Evolutionary conservation across 2,888 invertebrate species (phyloP).

Genomic region (Acrobeloides nanus): DNA sequence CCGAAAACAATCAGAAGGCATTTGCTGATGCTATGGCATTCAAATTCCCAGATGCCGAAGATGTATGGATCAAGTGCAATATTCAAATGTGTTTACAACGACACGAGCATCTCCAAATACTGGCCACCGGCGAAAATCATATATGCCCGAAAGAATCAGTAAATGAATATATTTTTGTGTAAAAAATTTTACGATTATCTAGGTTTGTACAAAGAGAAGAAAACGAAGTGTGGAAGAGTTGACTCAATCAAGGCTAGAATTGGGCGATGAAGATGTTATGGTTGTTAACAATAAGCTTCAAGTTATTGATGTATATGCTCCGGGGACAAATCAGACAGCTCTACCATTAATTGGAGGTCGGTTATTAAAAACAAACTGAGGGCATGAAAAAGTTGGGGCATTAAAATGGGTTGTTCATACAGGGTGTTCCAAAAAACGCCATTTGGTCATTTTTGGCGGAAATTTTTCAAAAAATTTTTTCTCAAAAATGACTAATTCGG

Average conservation of each 20-base stretch:
- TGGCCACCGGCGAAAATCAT: background rate
- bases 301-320: slow-evolving; percentile 9
- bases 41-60: slow-evolving; percentile 35
- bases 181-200: background rate
- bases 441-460: too few species aligned
- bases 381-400: too few species aligned
- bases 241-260: background rate
- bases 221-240: slow-evolving; percentile 7
- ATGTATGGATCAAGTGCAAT: slow-evolving; percentile 32
- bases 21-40: slow-evolving; percentile 30
- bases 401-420: too few species aligned
- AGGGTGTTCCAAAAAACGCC: too few species aligned
- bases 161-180: too few species aligned
- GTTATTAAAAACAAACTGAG: background rate
- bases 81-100: slow-evolving; percentile 24
- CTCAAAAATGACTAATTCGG: too few species aligned
- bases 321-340: slow-evolving; percentile 7
- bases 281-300: slow-evolving; percentile 1
- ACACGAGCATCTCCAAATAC: slow-evolving; percentile 6
- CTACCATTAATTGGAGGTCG: slow-evolving; percentile 3
- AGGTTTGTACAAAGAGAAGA: background rate
- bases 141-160: background rate
- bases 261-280: background rate
- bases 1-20: slow-evolving; percentile 20
- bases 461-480: too few species aligned